Conservation (phyloP, 2,113 vertebrate genomes). For the Pleuronectes platessa region DNA sequence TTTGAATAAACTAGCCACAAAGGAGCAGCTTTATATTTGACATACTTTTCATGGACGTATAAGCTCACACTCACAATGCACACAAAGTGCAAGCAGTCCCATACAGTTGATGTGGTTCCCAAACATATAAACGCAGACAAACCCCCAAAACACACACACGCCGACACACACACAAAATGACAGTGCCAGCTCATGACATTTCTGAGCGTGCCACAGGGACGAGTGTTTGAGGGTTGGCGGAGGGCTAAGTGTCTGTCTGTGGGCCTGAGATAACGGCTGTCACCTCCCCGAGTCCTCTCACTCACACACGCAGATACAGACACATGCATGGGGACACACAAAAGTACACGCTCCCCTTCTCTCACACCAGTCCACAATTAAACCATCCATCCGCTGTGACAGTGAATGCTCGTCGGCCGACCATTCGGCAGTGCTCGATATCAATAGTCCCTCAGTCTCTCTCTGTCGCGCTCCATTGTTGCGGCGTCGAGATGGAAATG, state of each 20-base stretch:
- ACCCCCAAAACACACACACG: constrained; percentile 14
- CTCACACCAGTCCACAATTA: constrained; percentile 68
- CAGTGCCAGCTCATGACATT: constrained; percentile 75
- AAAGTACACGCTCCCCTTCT: constrained; percentile 41
- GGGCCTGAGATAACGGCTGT: constrained; percentile 76
- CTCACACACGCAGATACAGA: constrained; percentile 31
- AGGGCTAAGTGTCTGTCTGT: constrained; percentile 78
- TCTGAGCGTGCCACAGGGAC: constrained; percentile 75
- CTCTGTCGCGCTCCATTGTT: constrained; percentile 61
- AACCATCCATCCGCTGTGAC: constrained; percentile 61
- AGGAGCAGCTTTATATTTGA: constrained; percentile 24
- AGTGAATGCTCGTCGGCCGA: constrained; percentile 58
- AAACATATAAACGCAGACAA: constrained; percentile 27
- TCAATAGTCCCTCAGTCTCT: constrained; percentile 68
- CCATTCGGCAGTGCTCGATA: constrained; percentile 65
- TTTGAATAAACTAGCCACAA: not conserved
- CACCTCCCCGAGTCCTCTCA: constrained; percentile 65
- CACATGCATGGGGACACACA: constrained; percentile 23
- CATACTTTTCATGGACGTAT: constrained; percentile 29
- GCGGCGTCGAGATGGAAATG: constrained; percentile 55
- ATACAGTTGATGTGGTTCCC: constrained; percentile 11
- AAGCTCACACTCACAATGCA: not conserved
- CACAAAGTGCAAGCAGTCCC: constrained; percentile 4
- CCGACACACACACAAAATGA: constrained; percentile 17
- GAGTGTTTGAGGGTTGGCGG: constrained; percentile 70